phyloP scores from a whole-genome alignment of 2,113 vertebrate genomes.

The Rhagologus leucostigma region DNA sequence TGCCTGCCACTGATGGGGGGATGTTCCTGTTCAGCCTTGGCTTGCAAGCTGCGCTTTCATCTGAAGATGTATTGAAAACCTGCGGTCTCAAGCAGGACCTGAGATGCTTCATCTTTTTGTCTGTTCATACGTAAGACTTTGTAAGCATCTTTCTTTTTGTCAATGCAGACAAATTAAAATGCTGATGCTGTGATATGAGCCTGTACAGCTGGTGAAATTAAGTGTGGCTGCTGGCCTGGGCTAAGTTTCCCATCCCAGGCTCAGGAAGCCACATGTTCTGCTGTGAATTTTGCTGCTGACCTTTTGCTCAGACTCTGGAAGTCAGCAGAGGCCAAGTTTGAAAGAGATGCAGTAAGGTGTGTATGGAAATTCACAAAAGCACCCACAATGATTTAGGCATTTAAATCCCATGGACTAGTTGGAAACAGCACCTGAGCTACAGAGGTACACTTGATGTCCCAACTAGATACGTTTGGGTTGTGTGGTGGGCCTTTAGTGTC shows the following conservation, averaged over 20 bases:
- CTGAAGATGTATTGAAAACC: background rate
- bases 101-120: background rate
- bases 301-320: background rate
- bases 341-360: background rate
- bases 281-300: background rate
- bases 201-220: accelerated
- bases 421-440: background rate
- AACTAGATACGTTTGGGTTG: background rate
- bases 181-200: background rate
- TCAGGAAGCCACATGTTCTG: background rate
- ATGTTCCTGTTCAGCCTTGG: background rate
- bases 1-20: background rate
- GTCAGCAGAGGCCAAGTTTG: background rate
- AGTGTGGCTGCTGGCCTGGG: background rate
- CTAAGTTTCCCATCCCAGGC: background rate
- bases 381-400: background rate
- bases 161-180: background rate
- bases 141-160: background rate
- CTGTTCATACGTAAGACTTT: background rate
- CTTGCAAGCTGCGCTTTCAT: background rate
- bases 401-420: background rate
- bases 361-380: background rate
- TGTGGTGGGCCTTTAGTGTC: background rate
- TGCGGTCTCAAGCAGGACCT: background rate
- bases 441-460: background rate